Evolutionary conservation across 1,140 invertebrate genomes (phyloP), one percentile per base, ranked within the genome.

Genomic region (Diplogasteroides magnus): DNA sequence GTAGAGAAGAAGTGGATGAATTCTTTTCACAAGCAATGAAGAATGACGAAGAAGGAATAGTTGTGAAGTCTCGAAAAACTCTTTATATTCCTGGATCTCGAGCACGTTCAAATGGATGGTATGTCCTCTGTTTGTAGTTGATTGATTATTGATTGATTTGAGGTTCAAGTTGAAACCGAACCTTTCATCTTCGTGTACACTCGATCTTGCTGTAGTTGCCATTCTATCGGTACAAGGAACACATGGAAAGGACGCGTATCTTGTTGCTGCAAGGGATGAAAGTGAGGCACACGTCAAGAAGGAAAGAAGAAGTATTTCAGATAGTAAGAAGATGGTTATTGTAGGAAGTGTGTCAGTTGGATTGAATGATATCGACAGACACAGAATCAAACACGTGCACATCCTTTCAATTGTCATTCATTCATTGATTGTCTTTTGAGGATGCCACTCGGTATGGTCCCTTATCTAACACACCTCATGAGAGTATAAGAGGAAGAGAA

Each of bases 11-110:
- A 25, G 59, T 67, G n/a, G 55, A 67, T 19, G 25, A 67, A 57
- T 67, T 60, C 27, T 67, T 67, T 29, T 48, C 57, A 60, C 2
- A 6, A 2, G 65, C 65, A 2, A 67, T 67, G 65, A 31, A 27
- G 26, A 67, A 67, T 32, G 32, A 67, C n/a, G 65, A 67, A 32
- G 65, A 67, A 26, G 65, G 65, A 67, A 67, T 67, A 19, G 65
- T 67, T 0, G 65, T 67, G 55, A 67, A 67, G 25, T 29, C 55
- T 1, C 25, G 31, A 3, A 57, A 58, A 31, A 59, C 55, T 60
- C 55, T 67, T 25, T 67, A 67, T 32, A 31, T 67, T n/a, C 57
- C 57, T 13, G 65, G 65, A 32, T 57, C 57, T 14, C 28, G 65
- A 57, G 32, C 32, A 31, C 23, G 28, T 15, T 28, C 15, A 11